Evolutionary conservation across 2,888 invertebrate genomes (phyloP), one percentile per base, ranked within the genome.

Genomic region (Drosophila prolongata): DNA sequence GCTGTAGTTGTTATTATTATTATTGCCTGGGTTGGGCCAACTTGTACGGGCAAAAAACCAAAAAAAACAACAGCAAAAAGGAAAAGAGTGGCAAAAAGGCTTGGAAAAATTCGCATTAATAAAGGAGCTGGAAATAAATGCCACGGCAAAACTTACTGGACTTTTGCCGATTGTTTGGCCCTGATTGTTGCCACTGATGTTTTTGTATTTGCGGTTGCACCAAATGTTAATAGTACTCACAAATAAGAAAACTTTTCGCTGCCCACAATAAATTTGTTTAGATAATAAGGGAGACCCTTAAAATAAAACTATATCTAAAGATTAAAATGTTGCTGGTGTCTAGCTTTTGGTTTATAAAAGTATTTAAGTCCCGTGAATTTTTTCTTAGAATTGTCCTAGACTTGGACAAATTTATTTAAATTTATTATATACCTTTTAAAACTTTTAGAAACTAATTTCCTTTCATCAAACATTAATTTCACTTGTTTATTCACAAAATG

Each of bases 1-100:
- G 59, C 62, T 75, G 72, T 73, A 46, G 44, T 56, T 73, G 58
- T 57, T 66, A 53, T 59, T 83, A 75, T 75, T 86, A 74, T 88
- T 88, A 82, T 77, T 77, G 80, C 67, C 52, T 73, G 58, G 56
- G 60, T 24, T 66, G 79, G 88, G 76, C 47, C 73, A 50, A 61
- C 57, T 58, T 56, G 58, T 37, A 9, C 11, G 1, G 34, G 37
- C 56, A 53, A 71, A 44, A 52, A 59, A 16, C 37, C 55, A 30
- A 46, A 55, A 56, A n/a, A 58, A 61, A 66, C 67, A 67, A 67
- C 46, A 34, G 5, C 61, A 16, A 11, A n/a, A 38, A 34, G 56
- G 16, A 11, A 56, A 38, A 34, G 30, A 60, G 83, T 68, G 60
- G 69, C 14, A 47, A 72, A 84, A 76, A 54, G 68, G 60, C 65